Evolutionary conservation across 2,113 vertebrate genomes (phyloP).

Genomic region (Abramis brama): DNA sequence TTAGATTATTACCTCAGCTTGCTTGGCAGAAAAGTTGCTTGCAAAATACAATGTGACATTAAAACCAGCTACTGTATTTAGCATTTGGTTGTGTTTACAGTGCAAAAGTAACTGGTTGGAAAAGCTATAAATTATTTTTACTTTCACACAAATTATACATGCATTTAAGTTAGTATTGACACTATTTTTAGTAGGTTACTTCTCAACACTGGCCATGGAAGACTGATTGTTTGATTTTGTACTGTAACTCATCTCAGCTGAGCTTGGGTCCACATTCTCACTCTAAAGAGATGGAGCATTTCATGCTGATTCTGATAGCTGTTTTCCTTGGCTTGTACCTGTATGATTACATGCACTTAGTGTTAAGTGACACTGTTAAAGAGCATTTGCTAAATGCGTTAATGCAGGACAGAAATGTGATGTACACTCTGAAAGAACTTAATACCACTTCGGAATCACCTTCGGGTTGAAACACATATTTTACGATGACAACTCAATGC

Average conservation of each 20-base stretch:
- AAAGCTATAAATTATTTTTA: background rate
- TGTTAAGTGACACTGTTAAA: slow-evolving; percentile 31
- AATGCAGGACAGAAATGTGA: slow-evolving; percentile 27
- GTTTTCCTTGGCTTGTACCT: slow-evolving; percentile 11
- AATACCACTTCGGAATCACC: background rate
- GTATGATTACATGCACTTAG: slow-evolving; percentile 38
- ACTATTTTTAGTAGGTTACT: background rate
- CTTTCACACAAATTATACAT: background rate
- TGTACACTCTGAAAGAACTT: background rate
- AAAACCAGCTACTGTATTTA: background rate
- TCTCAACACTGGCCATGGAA: background rate
- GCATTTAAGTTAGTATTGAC: background rate
- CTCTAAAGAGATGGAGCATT: background rate
- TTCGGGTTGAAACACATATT: background rate
- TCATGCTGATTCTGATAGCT: slow-evolving; percentile 26
- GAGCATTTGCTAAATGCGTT: slow-evolving; percentile 33
- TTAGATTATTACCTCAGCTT: no score
- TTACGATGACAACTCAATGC: slow-evolving; percentile 1
- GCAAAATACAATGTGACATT: background rate
- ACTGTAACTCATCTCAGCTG: background rate
- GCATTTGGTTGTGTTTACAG: no score
- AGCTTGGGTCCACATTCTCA: background rate
- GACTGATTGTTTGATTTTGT: background rate
- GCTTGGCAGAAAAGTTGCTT: background rate
- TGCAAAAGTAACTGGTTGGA: background rate